Percentiles rank a stretch among this genome's conserved stretches.
These are phyloP conservation scores for rat (Rattus norvegicus) DNA, from an alignment of 2,113 vertebrate species.

Conservation along the genomic window GRCr8 NC_086026.1:112464501-112465000, in stretches of 20 bases:
- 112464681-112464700: neutral
- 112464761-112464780: neutral
- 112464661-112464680: neutral
- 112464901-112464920: neutral
- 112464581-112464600: neutral
- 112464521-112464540: neutral
- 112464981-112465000: neutral
- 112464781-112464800: neutral
- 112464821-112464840: neutral
- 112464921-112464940: neutral
- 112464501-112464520: neutral
- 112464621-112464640: too few relatives aligned
- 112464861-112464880: neutral
- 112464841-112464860: neutral
- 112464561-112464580: neutral
- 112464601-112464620: neutral
- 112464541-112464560: neutral
- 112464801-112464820: neutral
- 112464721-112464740: neutral
- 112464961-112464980: neutral
- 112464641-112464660: neutral
- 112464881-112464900: slow-evolving; percentile 1
- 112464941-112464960: neutral
- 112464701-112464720: neutral
- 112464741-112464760: neutral